Percentiles rank a stretch among this genome's conserved stretches.
Conservation (phyloP, 2,797 vertebrate species). For the Cirrhinus mrigala region DNA sequence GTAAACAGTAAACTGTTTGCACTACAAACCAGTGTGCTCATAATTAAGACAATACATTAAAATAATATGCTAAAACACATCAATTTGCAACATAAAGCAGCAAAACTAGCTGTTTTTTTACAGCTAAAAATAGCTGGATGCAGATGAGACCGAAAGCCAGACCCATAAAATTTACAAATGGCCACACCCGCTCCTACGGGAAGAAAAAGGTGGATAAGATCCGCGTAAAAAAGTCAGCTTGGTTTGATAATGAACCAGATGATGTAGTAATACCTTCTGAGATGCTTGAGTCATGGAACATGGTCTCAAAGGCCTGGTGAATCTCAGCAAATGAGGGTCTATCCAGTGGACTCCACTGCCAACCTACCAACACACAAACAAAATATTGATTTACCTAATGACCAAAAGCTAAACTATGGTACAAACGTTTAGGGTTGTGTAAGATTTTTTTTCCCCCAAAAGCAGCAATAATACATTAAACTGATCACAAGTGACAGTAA, state of each 20-base stretch:
- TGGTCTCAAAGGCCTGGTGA: slow-evolving; percentile 99
- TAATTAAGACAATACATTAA: too few species aligned
- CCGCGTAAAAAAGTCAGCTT: not conserved
- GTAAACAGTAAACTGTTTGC: too few species aligned
- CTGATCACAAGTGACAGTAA: not conserved
- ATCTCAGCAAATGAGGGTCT: slow-evolving; percentile 96
- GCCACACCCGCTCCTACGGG: too few species aligned
- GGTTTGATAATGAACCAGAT: not conserved
- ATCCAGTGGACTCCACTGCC: slow-evolving; percentile 97
- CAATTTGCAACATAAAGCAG: too few species aligned
- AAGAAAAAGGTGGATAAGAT: not conserved
- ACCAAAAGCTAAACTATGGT: not conserved
- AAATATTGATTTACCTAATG: not conserved
- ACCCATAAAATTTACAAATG: too few species aligned
- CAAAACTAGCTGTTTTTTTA: too few species aligned
- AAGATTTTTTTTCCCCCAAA: not conserved
- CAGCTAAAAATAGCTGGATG: too few species aligned
- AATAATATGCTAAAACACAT: too few species aligned
- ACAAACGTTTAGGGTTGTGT: not conserved
- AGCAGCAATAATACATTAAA: not conserved
- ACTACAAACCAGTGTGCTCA: too few species aligned
- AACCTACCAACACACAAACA: slow-evolving; percentile 79
- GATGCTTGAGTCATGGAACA: slow-evolving; percentile 99
- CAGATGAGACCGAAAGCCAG: too few species aligned
- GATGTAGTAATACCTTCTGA: slow-evolving; percentile 87